A percentile compares a stretch with the other conserved stretches of the same genome.
phyloP scores from a whole-genome alignment of 2,797 vertebrate species.

The Trematomus bernacchii region DNA sequence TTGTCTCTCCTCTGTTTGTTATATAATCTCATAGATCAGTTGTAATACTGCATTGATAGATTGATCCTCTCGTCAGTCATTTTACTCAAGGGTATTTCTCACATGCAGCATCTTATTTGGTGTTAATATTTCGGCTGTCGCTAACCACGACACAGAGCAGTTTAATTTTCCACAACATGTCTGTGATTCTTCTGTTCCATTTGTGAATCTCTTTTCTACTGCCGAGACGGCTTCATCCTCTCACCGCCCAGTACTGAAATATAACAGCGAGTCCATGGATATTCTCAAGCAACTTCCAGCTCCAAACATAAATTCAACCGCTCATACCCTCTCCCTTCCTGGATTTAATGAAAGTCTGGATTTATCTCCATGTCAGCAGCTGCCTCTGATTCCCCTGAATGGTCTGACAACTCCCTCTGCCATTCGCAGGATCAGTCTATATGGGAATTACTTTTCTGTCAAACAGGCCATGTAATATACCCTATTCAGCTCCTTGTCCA shows the following conservation, averaged over 20 bases:
- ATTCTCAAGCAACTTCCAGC: slow-evolving; percentile 21
- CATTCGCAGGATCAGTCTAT: slow-evolving; percentile 12
- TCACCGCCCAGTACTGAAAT: slow-evolving; percentile 9
- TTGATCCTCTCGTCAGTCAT: slow-evolving; percentile 50
- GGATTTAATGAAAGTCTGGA: slow-evolving; percentile 35
- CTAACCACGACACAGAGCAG: neutral
- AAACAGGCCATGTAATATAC: neutral
- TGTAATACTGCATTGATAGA: slow-evolving; percentile 35
- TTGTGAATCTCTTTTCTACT: slow-evolving; percentile 24
- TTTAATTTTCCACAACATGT: slow-evolving; percentile 21
- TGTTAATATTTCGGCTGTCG: slow-evolving; percentile 23
- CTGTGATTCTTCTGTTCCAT: slow-evolving; percentile 24
- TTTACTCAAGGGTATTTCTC: slow-evolving; percentile 34
- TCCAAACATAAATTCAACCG: slow-evolving; percentile 15
- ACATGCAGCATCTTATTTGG: slow-evolving; percentile 5
- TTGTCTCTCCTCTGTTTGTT: slow-evolving; percentile 31
- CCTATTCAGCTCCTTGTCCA: slow-evolving; percentile 7
- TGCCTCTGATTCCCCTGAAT: slow-evolving; percentile 12
- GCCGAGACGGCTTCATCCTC: neutral
- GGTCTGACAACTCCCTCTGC: slow-evolving; percentile 20
- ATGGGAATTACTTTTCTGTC: slow-evolving; percentile 12
- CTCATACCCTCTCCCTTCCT: neutral
- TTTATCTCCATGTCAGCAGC: slow-evolving; percentile 37
- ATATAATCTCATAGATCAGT: slow-evolving; percentile 38
- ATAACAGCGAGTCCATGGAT: slow-evolving; percentile 6